phyloP scores from a whole-genome alignment of 2,888 invertebrate genomes.

The Hypena proboscidalis region DNA sequence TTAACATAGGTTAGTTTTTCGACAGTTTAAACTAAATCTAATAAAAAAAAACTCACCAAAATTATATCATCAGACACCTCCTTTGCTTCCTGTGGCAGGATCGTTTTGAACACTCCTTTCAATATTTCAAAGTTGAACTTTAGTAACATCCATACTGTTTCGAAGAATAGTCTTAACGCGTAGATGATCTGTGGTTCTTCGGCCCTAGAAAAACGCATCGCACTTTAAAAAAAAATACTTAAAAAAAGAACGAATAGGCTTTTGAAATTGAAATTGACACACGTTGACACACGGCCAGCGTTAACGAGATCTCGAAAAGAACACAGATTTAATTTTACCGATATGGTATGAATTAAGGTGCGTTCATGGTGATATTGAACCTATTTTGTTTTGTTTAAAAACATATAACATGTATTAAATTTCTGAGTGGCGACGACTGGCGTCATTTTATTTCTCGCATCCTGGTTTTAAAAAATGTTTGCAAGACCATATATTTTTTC shows the following conservation, averaged over 20 bases:
- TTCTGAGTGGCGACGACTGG: no score
- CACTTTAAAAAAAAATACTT: neutral
- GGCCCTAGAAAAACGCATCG: conserved; percentile 54
- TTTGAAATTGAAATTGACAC: conserved; percentile 16
- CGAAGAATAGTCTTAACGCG: conserved; percentile 66
- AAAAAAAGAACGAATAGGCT: conserved; percentile 1
- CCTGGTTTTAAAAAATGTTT: no score
- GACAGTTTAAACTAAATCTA: no score
- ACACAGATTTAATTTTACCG: conserved; percentile 15
- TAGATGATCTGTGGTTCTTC: conserved; percentile 62
- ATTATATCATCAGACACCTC: conserved; percentile 90
- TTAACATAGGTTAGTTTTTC: no score
- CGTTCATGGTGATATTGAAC: no score
- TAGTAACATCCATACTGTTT: conserved; percentile 77
- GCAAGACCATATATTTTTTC: no score
- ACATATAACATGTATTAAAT: no score
- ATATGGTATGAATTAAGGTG: conserved; percentile 3
- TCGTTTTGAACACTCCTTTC: conserved; percentile 79
- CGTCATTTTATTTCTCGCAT: no score
- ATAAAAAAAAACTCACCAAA: conserved; percentile 83
- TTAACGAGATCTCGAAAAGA: conserved; percentile 25
- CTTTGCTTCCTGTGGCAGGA: conserved; percentile 86
- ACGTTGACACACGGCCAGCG: conserved; percentile 32
- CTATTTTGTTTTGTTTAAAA: no score
- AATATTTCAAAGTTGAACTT: conserved; percentile 69